A percentile compares a stretch with the other conserved stretches of the same genome.
Evolutionary conservation across 2,888 invertebrate genomes (phyloP).

Genomic region (Oscheius onirici): DNA sequence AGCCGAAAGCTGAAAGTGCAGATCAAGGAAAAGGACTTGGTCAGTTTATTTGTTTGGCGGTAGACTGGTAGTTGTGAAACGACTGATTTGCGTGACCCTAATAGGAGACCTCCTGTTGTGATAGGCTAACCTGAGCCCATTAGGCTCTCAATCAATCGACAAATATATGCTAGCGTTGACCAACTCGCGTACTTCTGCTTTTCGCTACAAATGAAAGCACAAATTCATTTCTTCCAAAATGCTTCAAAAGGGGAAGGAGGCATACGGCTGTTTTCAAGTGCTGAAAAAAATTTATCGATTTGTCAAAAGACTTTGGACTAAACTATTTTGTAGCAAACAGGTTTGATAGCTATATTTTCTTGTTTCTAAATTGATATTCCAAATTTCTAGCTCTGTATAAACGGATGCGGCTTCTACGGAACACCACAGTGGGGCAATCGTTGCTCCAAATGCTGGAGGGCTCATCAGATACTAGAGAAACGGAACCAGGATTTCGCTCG

Average conservation of each 20-base stretch:
- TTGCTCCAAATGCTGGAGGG: conserved; percentile 94
- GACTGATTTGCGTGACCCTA: background rate
- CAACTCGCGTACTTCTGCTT: background rate
- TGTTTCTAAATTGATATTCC: background rate
- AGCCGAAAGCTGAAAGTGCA: conserved; percentile 46
- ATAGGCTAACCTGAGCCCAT: background rate
- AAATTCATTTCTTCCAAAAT: background rate
- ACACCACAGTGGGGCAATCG: conserved; percentile 97
- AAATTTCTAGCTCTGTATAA: conserved; percentile 65
- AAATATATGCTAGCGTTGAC: too few species aligned
- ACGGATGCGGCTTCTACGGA: conserved; percentile 94
- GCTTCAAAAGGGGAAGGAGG: background rate
- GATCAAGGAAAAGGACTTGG: conserved; percentile 51
- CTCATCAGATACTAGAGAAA: conserved; percentile 74
- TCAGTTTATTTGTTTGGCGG: conserved; percentile 6
- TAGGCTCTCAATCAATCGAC: background rate
- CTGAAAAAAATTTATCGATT: background rate
- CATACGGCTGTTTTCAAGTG: background rate
- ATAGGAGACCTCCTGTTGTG: background rate
- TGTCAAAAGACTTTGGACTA: background rate
- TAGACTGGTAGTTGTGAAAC: background rate
- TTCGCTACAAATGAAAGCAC: background rate
- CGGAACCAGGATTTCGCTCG: conserved; percentile 70
- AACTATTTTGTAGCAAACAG: background rate
- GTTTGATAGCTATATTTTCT: background rate